Conservation (phyloP, 2,113 vertebrate species). For the Tychaedon coryphoeus region DNA sequence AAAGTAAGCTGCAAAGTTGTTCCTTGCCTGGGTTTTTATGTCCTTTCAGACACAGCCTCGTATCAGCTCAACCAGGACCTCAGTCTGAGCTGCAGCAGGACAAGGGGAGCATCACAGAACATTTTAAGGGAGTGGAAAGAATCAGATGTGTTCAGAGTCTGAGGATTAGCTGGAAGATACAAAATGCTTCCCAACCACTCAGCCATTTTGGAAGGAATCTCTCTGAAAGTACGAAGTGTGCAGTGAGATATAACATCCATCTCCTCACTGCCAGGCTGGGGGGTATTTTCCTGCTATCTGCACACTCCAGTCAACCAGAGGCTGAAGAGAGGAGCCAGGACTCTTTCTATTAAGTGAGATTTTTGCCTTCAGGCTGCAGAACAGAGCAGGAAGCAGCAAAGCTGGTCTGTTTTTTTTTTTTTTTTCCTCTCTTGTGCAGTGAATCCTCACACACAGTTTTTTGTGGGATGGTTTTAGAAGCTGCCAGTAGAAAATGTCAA, state of each 20-base stretch:
- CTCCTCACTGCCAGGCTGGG: background rate
- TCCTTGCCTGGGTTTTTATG: background rate
- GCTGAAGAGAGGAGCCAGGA: background rate
- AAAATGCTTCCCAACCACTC: background rate
- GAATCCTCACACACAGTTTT: background rate
- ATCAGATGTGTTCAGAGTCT: background rate
- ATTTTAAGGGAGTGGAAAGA: background rate
- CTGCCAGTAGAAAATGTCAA: background rate
- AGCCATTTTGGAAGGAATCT: background rate
- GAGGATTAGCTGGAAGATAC: background rate
- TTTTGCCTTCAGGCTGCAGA: background rate
- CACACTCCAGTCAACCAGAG: background rate
- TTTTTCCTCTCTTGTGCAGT: background rate
- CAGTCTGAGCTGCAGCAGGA: background rate
- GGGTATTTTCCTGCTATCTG: background rate
- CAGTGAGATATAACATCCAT: background rate
- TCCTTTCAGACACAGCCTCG: background rate
- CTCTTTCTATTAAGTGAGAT: rapidly evolving
- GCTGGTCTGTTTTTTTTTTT: background rate
- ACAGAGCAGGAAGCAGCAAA: background rate
- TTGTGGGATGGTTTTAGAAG: background rate
- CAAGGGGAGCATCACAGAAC: background rate
- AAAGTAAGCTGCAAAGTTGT: conserved; percentile 35
- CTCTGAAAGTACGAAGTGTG: background rate
- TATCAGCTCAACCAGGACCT: background rate